Evolutionary conservation across 2,797 vertebrate species (phyloP).

Genomic region (Cossypha polioptera): DNA sequence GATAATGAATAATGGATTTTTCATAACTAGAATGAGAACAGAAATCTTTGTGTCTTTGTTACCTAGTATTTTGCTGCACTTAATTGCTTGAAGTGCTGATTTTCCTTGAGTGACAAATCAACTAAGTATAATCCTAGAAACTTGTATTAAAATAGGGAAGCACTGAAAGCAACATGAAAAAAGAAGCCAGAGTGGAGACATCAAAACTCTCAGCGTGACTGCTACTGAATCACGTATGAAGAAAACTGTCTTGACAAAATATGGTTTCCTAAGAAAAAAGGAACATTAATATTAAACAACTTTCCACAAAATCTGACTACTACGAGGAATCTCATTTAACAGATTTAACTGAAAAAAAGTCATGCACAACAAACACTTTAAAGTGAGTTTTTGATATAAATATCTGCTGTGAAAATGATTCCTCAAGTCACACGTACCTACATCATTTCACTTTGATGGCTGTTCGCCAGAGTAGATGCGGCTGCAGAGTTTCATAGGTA

Average conservation of each 20-base stretch:
- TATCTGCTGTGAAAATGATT: constrained; percentile 20
- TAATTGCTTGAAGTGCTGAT: constrained; percentile 76
- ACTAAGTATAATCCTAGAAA: constrained; percentile 79
- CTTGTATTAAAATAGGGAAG: constrained; percentile 65
- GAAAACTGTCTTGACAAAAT: constrained; percentile 42
- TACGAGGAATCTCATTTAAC: neutral
- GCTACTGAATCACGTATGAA: constrained; percentile 4
- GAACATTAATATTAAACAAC: constrained; percentile 25
- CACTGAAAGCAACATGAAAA: constrained; percentile 76
- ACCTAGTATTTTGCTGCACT: constrained; percentile 71
- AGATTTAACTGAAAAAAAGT: neutral
- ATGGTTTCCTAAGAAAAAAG: constrained; percentile 5
- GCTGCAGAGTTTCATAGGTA: neutral
- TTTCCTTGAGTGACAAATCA: constrained; percentile 80
- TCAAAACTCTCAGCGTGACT: constrained; percentile 66
- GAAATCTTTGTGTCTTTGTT: constrained; percentile 76
- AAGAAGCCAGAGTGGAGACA: constrained; percentile 66
- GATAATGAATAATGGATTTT: constrained; percentile 84
- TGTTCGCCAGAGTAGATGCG: neutral
- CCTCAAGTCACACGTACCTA: neutral
- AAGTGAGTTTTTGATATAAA: constrained; percentile 16
- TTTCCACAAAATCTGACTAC: constrained; percentile 10
- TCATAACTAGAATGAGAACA: constrained; percentile 72
- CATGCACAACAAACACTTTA: neutral
- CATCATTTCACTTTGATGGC: neutral